Evolutionary conservation across 2,888 invertebrate genomes (phyloP).

Genomic region (Acanthococcus lagerstroemiae): DNA sequence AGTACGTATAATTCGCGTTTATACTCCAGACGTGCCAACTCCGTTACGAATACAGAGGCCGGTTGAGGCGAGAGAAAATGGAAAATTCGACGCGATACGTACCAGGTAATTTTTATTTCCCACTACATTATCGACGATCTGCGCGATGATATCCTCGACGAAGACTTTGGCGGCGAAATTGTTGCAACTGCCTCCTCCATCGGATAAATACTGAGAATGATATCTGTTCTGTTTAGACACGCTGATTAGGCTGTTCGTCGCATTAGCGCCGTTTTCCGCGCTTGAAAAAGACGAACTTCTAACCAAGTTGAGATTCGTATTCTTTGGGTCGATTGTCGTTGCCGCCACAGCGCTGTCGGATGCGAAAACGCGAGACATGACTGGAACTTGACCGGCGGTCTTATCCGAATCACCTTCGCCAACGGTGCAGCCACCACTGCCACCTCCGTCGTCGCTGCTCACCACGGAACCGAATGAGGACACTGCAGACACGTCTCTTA

Average conservation of each 20-base stretch:
- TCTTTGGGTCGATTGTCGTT: neutral
- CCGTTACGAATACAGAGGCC: no score
- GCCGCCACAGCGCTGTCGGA: conserved; percentile 10
- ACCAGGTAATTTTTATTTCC: no score
- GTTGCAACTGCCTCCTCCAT: neutral
- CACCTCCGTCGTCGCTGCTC: neutral
- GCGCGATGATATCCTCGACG: conserved; percentile 15
- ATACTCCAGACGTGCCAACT: no score
- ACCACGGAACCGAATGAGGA: neutral
- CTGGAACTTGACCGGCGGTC: no score
- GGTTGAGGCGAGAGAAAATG: no score
- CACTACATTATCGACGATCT: conserved; percentile 25
- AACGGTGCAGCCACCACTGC: neutral
- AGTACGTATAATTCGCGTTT: no score
- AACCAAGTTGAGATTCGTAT: neutral
- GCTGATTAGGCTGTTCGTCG: neutral
- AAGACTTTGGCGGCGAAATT: conserved; percentile 6
- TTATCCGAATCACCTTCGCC: neutral
- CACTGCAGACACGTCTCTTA: no score
- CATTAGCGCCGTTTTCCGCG: neutral
- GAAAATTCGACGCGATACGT: no score
- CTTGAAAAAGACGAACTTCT: conserved; percentile 4
- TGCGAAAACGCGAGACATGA: conserved; percentile 2
- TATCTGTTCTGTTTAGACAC: neutral
- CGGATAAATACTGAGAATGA: neutral